Base-by-base conservation (phyloP, 1,140 invertebrate genomes). In the Drosophila pectinifera region DNA sequence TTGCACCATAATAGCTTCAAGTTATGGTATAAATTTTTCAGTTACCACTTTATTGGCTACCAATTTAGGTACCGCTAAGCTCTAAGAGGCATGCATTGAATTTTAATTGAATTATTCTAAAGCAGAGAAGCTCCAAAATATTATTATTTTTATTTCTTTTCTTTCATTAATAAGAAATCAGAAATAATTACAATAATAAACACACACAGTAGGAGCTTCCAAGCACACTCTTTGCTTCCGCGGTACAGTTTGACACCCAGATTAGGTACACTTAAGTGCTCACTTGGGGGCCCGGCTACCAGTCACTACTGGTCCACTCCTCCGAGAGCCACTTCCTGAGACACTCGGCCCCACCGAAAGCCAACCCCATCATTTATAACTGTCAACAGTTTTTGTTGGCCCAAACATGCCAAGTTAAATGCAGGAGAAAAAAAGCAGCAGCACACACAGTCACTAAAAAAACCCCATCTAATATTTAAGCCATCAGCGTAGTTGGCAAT, bases 361-460 rank as follows among this genome's bases (percentile, higher is more conserved):
- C 74, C 81, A 67, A 67, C 79, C 76, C 82, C 79, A 83, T 86
- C 83, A 86, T 86, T 88, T 86, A 86, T 86, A 88, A 79, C 83
- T 86, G 83, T 86, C 83, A 86, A 83, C 83, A 83, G 83, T 88
- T 86, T 72, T 86, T 88, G 78, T 82, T 53, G 64, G 83, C 74
- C 64, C 31, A 64, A 80, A 76, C 77, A 39, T 41, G 73, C 56
- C 55, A 64, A 43, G 54, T 22, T 24, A 59, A 59, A 42, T 56
- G 42, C 7, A 43, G 16, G 48, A 20, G 18, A 20, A 72, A 51
- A 54, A 38, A 51, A 57, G 8, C 8, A 42, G 26, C 42, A 51
- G 46, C 11, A 14, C 39, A 72, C 46, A 74, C 48, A 45, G 41
- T 51, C 63, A 75, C 57, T 61, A 36, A 64, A 67, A 43, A 39